Conservation (phyloP, 2,113 vertebrate genomes). For the Carollia perspicillata region DNA sequence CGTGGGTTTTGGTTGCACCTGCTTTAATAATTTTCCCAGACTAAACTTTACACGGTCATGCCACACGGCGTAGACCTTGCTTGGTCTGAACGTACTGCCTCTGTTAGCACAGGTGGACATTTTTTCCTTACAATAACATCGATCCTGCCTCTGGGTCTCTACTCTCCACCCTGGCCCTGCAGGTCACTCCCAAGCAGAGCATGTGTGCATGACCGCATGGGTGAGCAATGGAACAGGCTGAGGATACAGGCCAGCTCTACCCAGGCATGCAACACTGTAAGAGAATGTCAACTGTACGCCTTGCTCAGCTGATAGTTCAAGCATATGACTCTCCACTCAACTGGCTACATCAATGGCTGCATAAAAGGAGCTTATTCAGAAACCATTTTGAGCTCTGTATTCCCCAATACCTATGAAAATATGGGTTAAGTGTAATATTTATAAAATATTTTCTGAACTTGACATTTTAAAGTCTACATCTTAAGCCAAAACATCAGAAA, state of each 20-base stretch:
- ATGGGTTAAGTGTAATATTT: neutral
- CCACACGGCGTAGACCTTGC: neutral
- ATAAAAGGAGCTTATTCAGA: neutral
- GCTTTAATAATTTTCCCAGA: constrained; percentile 3
- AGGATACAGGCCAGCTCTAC: neutral
- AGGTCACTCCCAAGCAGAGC: neutral
- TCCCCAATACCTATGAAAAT: neutral
- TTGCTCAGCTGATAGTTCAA: neutral
- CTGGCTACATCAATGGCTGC: neutral
- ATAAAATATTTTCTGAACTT: neutral
- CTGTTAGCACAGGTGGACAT: constrained; percentile 6
- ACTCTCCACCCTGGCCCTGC: neutral
- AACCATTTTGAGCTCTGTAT: neutral
- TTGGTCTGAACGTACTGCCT: neutral
- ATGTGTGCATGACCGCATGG: neutral
- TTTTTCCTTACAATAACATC: constrained; percentile 25
- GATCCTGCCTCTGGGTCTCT: neutral
- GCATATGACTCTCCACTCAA: neutral
- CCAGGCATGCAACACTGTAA: neutral
- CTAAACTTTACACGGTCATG: neutral
- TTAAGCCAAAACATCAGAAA: neutral
- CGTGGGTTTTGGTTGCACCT: neutral
- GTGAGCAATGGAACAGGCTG: neutral
- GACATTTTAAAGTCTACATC: neutral
- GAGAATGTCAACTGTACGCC: neutral